phyloP scores from a whole-genome alignment of 2,888 invertebrate species.

The Eumerus sabulonum region DNA sequence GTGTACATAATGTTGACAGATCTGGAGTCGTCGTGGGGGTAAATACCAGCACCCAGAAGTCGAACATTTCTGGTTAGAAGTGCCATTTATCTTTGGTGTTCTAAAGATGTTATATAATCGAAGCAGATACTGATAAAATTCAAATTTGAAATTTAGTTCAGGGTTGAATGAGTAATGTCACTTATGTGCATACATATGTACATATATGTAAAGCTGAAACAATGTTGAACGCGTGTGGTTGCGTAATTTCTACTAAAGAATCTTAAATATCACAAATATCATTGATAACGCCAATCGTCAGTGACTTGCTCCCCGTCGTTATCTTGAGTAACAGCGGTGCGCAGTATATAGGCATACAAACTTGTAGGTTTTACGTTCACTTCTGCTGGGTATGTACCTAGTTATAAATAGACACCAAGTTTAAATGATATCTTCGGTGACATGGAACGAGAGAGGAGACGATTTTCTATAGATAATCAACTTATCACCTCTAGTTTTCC shows the following conservation, averaged over 20 bases:
- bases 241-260: slow-evolving; percentile 37
- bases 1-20: too few species aligned
- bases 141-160: slow-evolving; percentile 5
- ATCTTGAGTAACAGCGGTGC: slow-evolving; percentile 23
- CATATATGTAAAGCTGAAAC: too few species aligned
- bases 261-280: not conserved
- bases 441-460: too few species aligned
- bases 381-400: not conserved
- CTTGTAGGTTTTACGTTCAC: not conserved
- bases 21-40: too few species aligned
- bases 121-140: slow-evolving; percentile 14
- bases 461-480: too few species aligned
- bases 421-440: too few species aligned
- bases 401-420: not conserved
- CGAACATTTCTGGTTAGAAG: too few species aligned
- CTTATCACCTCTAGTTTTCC: too few species aligned
- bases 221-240: slow-evolving; percentile 9
- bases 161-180: slow-evolving; percentile 36
- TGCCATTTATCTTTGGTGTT: slow-evolving; percentile 13
- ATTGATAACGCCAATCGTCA: slow-evolving; percentile 1
- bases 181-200: too few species aligned
- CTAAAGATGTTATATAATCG: slow-evolving; percentile 25
- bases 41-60: not conserved
- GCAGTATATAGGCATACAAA: not conserved
- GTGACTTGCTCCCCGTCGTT: slow-evolving; percentile 4